Conservation (phyloP, 2,888 invertebrate genomes). For the Agrenia bidenticulata region DNA sequence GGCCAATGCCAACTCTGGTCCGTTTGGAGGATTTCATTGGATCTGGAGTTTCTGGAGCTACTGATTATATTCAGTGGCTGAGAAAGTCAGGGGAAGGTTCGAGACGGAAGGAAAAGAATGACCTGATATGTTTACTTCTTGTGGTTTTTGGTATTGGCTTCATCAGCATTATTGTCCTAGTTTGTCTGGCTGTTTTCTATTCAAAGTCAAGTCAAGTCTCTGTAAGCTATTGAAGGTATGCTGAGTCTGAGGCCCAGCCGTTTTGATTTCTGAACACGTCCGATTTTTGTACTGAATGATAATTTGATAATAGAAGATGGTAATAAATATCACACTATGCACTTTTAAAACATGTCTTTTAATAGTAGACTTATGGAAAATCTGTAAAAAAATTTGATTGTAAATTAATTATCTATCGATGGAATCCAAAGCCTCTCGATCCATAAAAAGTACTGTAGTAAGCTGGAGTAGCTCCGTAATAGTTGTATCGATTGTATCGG, state of each 20-base stretch:
- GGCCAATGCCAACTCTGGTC: neutral
- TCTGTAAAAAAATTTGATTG: neutral
- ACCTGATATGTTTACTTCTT: neutral
- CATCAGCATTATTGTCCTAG: neutral
- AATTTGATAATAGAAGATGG: too few relatives aligned
- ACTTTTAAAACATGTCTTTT: too few relatives aligned
- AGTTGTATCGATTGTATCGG: neutral
- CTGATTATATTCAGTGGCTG: neutral
- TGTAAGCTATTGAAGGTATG: too few relatives aligned
- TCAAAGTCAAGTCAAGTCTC: too few relatives aligned
- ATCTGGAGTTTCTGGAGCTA: neutral
- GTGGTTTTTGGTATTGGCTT: neutral
- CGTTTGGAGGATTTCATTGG: neutral
- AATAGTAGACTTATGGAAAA: too few relatives aligned
- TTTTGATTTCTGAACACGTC: too few relatives aligned
- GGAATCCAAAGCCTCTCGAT: constrained; percentile 38
- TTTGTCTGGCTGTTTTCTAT: neutral
- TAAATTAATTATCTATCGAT: constrained; percentile 5
- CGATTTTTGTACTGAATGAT: too few relatives aligned
- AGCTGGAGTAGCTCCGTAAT: constrained; percentile 19
- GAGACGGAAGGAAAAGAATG: neutral
- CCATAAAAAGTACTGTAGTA: constrained; percentile 33
- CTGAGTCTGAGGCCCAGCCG: too few relatives aligned
- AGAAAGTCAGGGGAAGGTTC: neutral
- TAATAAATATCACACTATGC: too few relatives aligned